A percentile compares a stretch with the other conserved stretches of the same genome.
Conservation (phyloP, 2,113 vertebrate species). For the Sturnira hondurensis region DNA sequence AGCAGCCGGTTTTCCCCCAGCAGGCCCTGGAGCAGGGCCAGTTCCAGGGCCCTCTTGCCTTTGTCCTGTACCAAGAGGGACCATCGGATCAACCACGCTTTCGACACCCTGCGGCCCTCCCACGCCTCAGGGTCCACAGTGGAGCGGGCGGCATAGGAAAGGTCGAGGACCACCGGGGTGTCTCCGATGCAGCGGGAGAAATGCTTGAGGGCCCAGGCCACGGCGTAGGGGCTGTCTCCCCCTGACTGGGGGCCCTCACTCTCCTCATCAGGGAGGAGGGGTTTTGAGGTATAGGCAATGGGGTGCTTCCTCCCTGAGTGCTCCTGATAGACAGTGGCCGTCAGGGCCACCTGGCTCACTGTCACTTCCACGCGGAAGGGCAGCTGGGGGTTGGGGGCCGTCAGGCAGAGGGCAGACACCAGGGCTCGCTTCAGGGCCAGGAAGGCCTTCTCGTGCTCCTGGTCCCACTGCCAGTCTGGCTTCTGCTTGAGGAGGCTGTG, state of each 20-base stretch:
- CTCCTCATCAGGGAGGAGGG: slow-evolving; percentile 58
- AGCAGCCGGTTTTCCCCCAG: slow-evolving; percentile 56
- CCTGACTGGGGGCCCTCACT: slow-evolving; percentile 62
- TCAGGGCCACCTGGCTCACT: slow-evolving; percentile 66
- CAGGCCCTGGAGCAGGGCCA: slow-evolving; percentile 62
- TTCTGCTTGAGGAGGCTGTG: slow-evolving; percentile 68
- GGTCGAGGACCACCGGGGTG: slow-evolving; percentile 55
- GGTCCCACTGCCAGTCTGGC: slow-evolving; percentile 65
- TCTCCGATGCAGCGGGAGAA: slow-evolving; percentile 68
- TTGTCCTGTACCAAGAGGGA: slow-evolving; percentile 71
- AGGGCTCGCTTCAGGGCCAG: slow-evolving; percentile 67
- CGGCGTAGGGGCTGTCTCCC: slow-evolving; percentile 63
- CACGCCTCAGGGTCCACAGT: background rate
- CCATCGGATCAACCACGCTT: slow-evolving; percentile 64
- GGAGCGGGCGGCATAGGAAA: slow-evolving; percentile 57
- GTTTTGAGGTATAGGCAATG: slow-evolving; percentile 70
- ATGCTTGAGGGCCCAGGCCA: slow-evolving; percentile 72
- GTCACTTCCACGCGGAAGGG: slow-evolving; percentile 68
- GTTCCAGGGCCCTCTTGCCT: slow-evolving; percentile 59
- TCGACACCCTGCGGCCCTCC: slow-evolving; percentile 19
- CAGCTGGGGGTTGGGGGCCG: slow-evolving; percentile 48
- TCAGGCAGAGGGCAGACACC: slow-evolving; percentile 66
- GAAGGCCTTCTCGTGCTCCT: slow-evolving; percentile 63
- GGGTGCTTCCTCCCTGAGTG: slow-evolving; percentile 61
- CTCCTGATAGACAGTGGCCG: slow-evolving; percentile 61